Evolutionary conservation across 2,888 invertebrate species (phyloP).

Genomic region (Eulithis prunata): DNA sequence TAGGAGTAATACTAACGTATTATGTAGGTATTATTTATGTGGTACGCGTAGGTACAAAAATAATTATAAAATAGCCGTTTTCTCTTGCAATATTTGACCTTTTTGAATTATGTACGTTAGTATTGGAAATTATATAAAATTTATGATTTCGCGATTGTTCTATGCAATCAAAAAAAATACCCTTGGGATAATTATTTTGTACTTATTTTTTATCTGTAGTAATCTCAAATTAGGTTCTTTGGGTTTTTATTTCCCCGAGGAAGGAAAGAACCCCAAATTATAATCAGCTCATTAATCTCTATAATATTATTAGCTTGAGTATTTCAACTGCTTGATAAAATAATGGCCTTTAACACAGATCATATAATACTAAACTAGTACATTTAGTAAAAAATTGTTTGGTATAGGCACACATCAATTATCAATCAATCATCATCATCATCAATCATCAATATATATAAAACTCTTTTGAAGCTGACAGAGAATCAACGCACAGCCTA

Average conservation of each 20-base stretch:
- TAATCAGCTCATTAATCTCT: conserved; percentile 20
- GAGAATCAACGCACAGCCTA: no score
- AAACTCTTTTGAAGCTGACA: no score
- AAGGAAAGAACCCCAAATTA: conserved; percentile 12
- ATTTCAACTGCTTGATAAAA: conserved; percentile 4
- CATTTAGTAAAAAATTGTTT: no score
- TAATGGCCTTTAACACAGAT: no score
- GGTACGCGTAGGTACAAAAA: no score
- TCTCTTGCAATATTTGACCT: neutral
- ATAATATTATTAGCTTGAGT: conserved; percentile 2
- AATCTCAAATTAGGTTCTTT: conserved; percentile 14
- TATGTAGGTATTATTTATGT: neutral
- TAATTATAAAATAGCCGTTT: neutral
- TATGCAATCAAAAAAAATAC: neutral
- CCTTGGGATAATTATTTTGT: conserved; percentile 3
- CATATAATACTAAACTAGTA: no score
- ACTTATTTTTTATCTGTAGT: conserved; percentile 10
- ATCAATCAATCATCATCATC: no score
- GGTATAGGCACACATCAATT: no score
- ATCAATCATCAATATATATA: no score
- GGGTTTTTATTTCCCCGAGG: conserved; percentile 15
- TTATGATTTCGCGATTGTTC: neutral
- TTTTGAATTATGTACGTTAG: neutral
- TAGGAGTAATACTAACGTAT: no score
- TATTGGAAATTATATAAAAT: neutral